Percentiles rank a stretch among this genome's conserved stretches.
These are phyloP conservation scores for Galerucella nymphaeae DNA, from an alignment of 2,888 invertebrate species.

Conservation along the genomic window DNA sequence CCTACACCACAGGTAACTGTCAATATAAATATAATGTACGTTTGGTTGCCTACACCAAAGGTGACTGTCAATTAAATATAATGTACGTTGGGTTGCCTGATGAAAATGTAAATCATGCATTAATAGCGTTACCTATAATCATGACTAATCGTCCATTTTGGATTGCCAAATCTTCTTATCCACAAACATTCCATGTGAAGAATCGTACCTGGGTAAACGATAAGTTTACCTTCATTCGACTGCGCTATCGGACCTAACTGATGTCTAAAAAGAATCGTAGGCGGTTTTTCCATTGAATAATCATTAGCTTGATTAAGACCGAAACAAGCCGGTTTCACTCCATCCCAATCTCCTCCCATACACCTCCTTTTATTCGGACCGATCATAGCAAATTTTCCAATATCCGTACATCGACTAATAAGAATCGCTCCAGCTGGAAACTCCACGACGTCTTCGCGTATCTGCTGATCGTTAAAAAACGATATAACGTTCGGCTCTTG, in stretches of 20 bases:
- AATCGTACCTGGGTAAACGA: conserved; percentile 87
- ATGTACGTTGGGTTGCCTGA: no score
- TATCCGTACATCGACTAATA: conserved; percentile 79
- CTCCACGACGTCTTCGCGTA: conserved; percentile 80
- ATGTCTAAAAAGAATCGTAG: conserved; percentile 85
- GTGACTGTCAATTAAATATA: no score
- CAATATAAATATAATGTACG: no score
- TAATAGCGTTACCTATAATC: conserved; percentile 72
- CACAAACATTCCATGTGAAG: conserved; percentile 90
- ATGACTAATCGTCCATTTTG: conserved; percentile 84
- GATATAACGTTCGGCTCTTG: conserved; percentile 84
- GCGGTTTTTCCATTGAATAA: conserved; percentile 88
- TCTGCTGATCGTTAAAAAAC: conserved; percentile 83
- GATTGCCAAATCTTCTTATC: conserved; percentile 87
- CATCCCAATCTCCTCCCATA: conserved; percentile 84
- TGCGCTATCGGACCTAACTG: conserved; percentile 87
- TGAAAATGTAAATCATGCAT: no score
- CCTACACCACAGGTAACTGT: no score
- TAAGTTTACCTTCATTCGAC: conserved; percentile 85
- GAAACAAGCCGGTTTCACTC: conserved; percentile 80
- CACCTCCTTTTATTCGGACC: conserved; percentile 78
- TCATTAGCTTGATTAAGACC: conserved; percentile 89
- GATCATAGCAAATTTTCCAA: conserved; percentile 87
- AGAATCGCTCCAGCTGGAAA: conserved; percentile 77
- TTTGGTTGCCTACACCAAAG: no score